Base-by-base conservation (phyloP, 2,113 vertebrate species). In the Saccopteryx leptura region DNA sequence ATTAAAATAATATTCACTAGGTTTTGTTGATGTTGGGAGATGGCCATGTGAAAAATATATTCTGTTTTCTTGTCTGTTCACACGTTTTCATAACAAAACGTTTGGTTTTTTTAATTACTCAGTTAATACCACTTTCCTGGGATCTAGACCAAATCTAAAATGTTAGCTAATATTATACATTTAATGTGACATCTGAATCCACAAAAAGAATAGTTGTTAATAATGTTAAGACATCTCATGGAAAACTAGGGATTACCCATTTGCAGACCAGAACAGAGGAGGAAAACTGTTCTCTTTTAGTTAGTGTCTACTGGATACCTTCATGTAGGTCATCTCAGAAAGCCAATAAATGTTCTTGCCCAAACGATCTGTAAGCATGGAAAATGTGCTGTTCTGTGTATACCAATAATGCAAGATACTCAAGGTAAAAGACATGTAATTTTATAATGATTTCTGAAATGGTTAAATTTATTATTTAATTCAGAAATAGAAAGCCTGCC, bases 1-100 rank as follows among this genome's bases (percentile, higher is more conserved):
- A 46, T 56, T 96, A 90, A 95, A 95, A 89, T 92, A 90, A 78
- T 33, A 65, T 9, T 88, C 19, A 66, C 21, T n/a, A 48, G 23
- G 19, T 86, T 96, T 78, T 93, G 9, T 80, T 90, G 54, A 75
- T 94, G 60, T 50, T 79, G 11, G n/a, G 24, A 88, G 56, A 68
- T 61, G 21, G 11, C 1, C 76, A 24, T 48, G 39, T 75, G 9
- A 95, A 50, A 26, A 83, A 50, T 88, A 84, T 82, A 80, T 91
- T 54, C 81, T 91, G 39, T 95, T 58, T 97, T 92, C 58, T 5
- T 82, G 15, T 78, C 60, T 82, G 5, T 91, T 75, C 92, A 68
- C 56, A 88, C 74, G 17, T 69, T 93, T 94, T 74, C 31, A 28
- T 83, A 78, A 84, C 76, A 88, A 71, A 90, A 54, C 90, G 26